phyloP scores from a whole-genome alignment of 2,113 vertebrate genomes.

The Morone chrysops region DNA sequence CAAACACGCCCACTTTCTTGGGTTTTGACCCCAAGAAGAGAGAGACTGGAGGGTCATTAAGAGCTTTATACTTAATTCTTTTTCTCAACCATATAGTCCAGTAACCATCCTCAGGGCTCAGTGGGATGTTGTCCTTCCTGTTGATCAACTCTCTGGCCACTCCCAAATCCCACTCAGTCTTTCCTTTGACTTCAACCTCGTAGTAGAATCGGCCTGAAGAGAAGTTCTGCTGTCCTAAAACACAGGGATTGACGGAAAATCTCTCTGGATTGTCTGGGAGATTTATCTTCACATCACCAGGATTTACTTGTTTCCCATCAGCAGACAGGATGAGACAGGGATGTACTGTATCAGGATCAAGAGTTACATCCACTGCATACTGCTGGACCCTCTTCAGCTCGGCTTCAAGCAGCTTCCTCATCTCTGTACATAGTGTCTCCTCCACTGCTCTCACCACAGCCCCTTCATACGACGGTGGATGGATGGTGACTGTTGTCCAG shows the following conservation, averaged over 20 bases:
- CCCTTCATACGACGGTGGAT: background rate
- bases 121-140: background rate
- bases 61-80: background rate
- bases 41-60: background rate
- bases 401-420: background rate
- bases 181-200: background rate
- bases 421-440: background rate
- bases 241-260: background rate
- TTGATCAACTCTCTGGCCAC: background rate
- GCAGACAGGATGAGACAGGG: conserved; percentile 20
- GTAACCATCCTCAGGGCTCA: conserved; percentile 7
- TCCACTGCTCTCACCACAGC: background rate
- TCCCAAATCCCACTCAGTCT: background rate
- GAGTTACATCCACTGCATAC: conserved; percentile 26
- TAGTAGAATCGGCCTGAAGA: conserved; percentile 21
- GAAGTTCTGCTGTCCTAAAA: conserved; percentile 17
- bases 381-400: conserved; percentile 27
- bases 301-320: conserved; percentile 5
- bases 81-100: conserved; percentile 26
- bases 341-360: conserved; percentile 19
- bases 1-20: conserved; percentile 15
- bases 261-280: background rate
- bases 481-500: background rate
- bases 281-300: background rate
- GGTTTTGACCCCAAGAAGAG: background rate